Base-by-base conservation (phyloP, 2,888 invertebrate genomes). In the Pristionchus entomophagus region DNA sequence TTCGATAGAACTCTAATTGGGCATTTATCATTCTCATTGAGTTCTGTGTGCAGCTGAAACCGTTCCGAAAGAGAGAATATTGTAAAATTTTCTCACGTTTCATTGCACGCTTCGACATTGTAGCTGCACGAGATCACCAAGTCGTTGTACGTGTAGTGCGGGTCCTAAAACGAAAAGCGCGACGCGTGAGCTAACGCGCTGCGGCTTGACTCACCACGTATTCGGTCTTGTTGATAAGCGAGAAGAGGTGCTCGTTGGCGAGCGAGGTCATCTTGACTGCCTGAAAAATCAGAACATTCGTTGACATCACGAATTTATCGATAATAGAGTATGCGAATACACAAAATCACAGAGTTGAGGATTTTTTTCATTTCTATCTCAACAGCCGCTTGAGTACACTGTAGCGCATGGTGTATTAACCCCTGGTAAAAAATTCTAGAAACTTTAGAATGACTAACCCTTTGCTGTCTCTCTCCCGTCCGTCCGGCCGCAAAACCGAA, bases 91-190 rank as follows among this genome's bases (percentile, higher is more conserved):
- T 0, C 85, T 29, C 83, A 91, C 91, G 86, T 89, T 14, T 85
- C 69, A 86, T 91, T 89, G 88, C 93, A 93, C 3, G 89, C 88
- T 12, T 89, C 88, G 6, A 91, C 90, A 82, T 92, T 91, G 87
- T 92, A 93, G 35, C 91, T 91, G 87, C 93, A 93, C 62, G 89
- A 89, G 59, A 92, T 88, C 49, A 93, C 89, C 59, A 93, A 86
- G 80, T 92, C 93, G 17, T 89, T 88, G 77, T 91, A 91, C 14
- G 87, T 85, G 81, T 92, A 92, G 17, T 86, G 88, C 51, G 89
- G 86, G 32, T 45, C 78, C 78, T 78, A 49, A 19, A 69, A 69
- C 2, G 69, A 69, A 32, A 62, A 62, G 29, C 32, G 62, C 62
- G 62, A 62, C 29, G 62, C 62, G 14, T 4, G 32, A 26, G 17